Base-by-base conservation (phyloP, 2,888 invertebrate species). In the Temnothorax unifasciatus region DNA sequence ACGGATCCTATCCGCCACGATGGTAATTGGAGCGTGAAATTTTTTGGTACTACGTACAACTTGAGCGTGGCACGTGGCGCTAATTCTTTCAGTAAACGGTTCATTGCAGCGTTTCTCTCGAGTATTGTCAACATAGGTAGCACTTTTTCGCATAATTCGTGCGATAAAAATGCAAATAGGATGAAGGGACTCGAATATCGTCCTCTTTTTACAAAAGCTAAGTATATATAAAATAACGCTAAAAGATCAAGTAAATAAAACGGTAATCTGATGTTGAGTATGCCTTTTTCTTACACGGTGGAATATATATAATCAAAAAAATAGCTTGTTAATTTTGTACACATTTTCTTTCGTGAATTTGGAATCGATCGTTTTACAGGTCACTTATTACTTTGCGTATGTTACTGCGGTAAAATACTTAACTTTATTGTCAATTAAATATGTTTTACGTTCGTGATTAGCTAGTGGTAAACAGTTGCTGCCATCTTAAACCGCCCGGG, bases 1-100 rank as follows among this genome's bases (percentile, higher is more conserved):
- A 44, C 15, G 68, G 44, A 68, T 68, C 15, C 47, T 8, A 54
- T 59, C 29, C 15, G 47, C 47, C 38, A 59, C 47, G 25, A 13
- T 59, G 34, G 38, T 59, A 69, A 69, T 81, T 81, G 38, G 69
- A 59, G 79, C 71, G 47, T 81, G 47, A 81, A 69, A 81, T 69
- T 81, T 81, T 79, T 81, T 81, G 59, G 59, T 29, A 25, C 34
- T 44, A 61, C 29, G 25, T 59, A 50, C 18, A 71, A 50, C 38
- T 50, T 50, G 38, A 69, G 47, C 59, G 38, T 50, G 47, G 34
- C 59, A 69, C 59, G 69, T 79, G 47, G 25, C 11, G 47, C n/a
- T 79, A 69, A 69, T 59, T 79, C 59, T 81, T 79, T 77, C 69
- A 21, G 47, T 59, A 50, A n/a, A 69, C 47, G 21, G 29, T 38